Evolutionary conservation across 2,888 invertebrate species (phyloP), one percentile per base, ranked within the genome.

Genomic region (Noctua comes): DNA sequence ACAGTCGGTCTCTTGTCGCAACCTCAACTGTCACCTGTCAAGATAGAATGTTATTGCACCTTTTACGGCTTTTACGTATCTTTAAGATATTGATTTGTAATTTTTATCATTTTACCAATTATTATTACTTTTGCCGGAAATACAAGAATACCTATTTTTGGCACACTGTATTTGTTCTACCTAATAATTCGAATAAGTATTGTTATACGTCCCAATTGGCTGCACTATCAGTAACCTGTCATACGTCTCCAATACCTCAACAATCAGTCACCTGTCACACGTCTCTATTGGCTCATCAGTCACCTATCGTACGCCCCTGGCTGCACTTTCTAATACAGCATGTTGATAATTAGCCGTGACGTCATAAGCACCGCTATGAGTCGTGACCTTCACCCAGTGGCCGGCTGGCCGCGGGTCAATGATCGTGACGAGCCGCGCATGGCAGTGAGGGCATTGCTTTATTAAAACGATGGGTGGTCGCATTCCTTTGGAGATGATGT

Each of bases 361-460:
- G 71, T 77, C 84, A 84, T 46, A 13, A n/a, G 24, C 64, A 64
- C 82, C 78, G 82, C 68, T 85, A 72, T 57, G 69, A 68, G 75
- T 66, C 75, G 70, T 71, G 86, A 85, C 86, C 86, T 86, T 86
- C 86, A 86, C 86, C 86, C 43, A 85, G 57, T 75, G 81, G 72
- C 75, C 83, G 78, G 57, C n/a, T 43, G 66, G 27, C n/a, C 43
- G 43, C 64, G 68, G 87, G 84, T 85, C 76, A 85, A 73, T 72
- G 86, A 46, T 84, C 84, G 83, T 40, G 27, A 48, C 64, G 36
- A 46, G 68, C 36, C 10, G 43, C 31, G 79, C 79, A 68, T 48
- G n/a, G 13, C 36, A 46, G 46, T 46, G 31, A 36, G 36, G 21
- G 57, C 68, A 68, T 64, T 78, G 24, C 54, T 68, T n/a, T 62